Percentiles rank a stretch among this genome's conserved stretches.
Conservation (phyloP, 2,113 vertebrate species). For the Indicator indicator region DNA sequence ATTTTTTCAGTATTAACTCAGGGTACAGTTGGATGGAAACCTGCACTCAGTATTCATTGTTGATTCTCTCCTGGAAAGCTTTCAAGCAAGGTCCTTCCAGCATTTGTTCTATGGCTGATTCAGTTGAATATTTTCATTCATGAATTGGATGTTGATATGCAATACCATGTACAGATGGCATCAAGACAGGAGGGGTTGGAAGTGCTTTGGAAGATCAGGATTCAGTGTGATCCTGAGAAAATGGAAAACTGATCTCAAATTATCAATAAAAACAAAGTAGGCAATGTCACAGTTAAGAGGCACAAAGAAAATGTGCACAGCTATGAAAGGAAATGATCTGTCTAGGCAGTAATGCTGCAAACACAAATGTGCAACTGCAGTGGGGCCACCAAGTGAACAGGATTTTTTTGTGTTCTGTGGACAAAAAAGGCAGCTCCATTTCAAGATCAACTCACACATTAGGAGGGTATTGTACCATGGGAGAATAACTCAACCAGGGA, state of each 20-base stretch:
- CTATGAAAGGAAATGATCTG: background rate
- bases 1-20: background rate
- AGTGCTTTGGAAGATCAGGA: background rate
- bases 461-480: background rate
- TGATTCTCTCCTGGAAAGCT: background rate
- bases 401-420: background rate
- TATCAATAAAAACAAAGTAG: background rate
- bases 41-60: background rate
- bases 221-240: conserved; percentile 8
- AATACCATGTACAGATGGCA: background rate
- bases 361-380: background rate
- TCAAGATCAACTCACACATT: background rate
- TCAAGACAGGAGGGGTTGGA: background rate
- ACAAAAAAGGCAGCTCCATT: background rate
- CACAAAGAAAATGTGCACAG: background rate
- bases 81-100: background rate
- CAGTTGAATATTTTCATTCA: conserved; percentile 7
- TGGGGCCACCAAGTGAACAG: background rate
- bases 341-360: background rate
- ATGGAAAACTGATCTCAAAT: background rate
- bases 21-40: background rate
- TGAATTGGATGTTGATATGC: background rate
- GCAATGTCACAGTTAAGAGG: background rate
- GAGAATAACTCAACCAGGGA: background rate
- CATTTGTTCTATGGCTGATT: background rate